These are phyloP conservation scores for Apostichopus parvimensis DNA, from an alignment of 35 echinoderm and acorn worm genomes.

Conservation along the genomic window DNA sequence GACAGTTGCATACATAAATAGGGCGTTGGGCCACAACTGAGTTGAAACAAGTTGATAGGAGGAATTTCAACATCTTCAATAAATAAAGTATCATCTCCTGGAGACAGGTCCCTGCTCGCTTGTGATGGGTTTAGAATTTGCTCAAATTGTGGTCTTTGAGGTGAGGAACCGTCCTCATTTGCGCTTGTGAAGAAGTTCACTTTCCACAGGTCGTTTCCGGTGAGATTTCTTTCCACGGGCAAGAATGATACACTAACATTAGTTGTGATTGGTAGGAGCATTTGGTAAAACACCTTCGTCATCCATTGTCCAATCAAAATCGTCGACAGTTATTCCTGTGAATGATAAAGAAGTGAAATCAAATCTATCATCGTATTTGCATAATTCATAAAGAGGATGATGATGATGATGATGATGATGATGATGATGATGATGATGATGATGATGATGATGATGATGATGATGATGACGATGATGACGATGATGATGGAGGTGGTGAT, in stretches of 20 bases:
- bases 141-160: neutral
- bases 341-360: neutral
- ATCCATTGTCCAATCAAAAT: conserved; percentile 50
- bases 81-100: conserved; percentile 11
- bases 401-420: no score
- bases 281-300: neutral
- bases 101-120: neutral
- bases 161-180: neutral
- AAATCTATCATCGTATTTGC: neutral
- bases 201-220: conserved; percentile 29
- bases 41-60: conserved; percentile 10
- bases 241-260: conserved; percentile 33
- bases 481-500: no score
- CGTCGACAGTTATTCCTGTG: conserved; percentile 13
- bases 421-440: no score
- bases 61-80: conserved; percentile 9
- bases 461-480: no score
- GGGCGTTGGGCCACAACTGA: conserved; percentile 1
- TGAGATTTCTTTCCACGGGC: conserved; percentile 20
- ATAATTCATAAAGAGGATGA: no score
- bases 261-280: conserved; percentile 5
- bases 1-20: conserved; percentile 47
- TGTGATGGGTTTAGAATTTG: conserved; percentile 1
- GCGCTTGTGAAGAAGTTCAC: conserved; percentile 15
- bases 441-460: no score